These are phyloP conservation scores for Upupa epops DNA, from an alignment of 2,113 vertebrate genomes.

Conservation along the genomic window DNA sequence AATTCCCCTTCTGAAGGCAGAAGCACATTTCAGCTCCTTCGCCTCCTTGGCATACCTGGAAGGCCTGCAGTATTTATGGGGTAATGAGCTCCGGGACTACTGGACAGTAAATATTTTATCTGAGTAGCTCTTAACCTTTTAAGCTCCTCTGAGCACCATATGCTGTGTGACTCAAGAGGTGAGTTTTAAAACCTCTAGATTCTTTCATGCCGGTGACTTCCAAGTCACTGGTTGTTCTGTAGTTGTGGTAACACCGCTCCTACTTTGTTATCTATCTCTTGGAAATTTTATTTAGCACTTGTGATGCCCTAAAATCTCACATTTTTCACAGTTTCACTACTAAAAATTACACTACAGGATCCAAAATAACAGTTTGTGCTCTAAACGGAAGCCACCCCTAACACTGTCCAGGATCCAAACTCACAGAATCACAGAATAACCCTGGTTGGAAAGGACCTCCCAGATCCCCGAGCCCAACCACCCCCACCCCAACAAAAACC, in stretches of 20 bases:
- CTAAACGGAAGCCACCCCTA: neutral
- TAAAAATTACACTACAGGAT: neutral
- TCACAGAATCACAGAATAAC: too few relatives aligned
- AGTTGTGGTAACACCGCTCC: neutral
- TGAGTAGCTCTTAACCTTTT: slow-evolving; percentile 4
- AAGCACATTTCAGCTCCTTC: slow-evolving; percentile 11
- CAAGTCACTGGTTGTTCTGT: neutral
- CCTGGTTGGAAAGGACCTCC: too few relatives aligned
- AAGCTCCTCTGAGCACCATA: neutral
- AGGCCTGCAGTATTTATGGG: neutral
- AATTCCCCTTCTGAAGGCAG: slow-evolving; percentile 18
- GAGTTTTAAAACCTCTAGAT: neutral
- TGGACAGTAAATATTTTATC: neutral
- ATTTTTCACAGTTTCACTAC: neutral
- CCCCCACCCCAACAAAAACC: too few relatives aligned
- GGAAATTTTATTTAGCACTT: neutral
- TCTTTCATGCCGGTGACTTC: neutral
- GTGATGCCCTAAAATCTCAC: neutral
- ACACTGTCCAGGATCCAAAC: neutral
- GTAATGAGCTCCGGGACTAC: neutral
- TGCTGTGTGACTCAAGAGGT: neutral
- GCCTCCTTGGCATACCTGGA: neutral
- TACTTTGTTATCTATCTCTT: neutral
- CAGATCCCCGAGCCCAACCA: too few relatives aligned
- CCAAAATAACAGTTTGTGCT: neutral